These are phyloP conservation scores for Sebastes dallii DNA, from an alignment of 2,797 vertebrate genomes.

Conservation along the genomic window DNA sequence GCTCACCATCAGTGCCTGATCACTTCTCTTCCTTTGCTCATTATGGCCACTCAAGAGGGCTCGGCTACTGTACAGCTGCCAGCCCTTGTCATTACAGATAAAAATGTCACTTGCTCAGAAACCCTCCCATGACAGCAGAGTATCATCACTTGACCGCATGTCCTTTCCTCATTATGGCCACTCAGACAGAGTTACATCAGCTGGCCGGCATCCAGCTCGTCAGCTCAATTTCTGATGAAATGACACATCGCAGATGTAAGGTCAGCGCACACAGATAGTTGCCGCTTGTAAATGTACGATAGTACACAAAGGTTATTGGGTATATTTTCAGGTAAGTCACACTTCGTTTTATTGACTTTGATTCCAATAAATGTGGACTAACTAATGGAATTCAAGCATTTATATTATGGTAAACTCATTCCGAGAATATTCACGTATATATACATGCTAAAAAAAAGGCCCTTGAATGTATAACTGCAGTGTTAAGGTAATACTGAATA, in stretches of 20 bases:
- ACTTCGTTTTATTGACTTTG: not conserved
- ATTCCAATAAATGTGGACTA: not conserved
- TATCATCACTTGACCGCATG: constrained; percentile 33
- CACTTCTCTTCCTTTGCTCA: constrained; percentile 40
- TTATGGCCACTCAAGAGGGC: constrained; percentile 38
- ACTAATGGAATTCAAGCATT: not conserved
- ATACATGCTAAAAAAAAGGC: not conserved
- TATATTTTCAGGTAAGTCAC: not conserved
- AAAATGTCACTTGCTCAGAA: constrained; percentile 49
- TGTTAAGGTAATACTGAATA: not conserved
- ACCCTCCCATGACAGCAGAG: constrained; percentile 41
- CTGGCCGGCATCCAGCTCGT: constrained; percentile 49
- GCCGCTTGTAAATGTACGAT: constrained; percentile 10
- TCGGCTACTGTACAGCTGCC: constrained; percentile 46
- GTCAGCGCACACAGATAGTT: not conserved
- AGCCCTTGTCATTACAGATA: constrained; percentile 55
- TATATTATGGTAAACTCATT: not conserved
- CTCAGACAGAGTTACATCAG: constrained; percentile 55
- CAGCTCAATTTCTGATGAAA: constrained; percentile 57
- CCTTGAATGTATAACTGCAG: not conserved
- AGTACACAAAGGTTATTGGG: constrained; percentile 15
- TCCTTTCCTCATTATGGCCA: constrained; percentile 56
- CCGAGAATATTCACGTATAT: not conserved
- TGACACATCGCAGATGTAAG: constrained; percentile 44
- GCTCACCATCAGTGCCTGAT: constrained; percentile 17